Evolutionary conservation across 30 jellyfish, hydroid and myxozoan species (phyloP).

Genomic region (Hydractinia symbiolongicarpus): DNA sequence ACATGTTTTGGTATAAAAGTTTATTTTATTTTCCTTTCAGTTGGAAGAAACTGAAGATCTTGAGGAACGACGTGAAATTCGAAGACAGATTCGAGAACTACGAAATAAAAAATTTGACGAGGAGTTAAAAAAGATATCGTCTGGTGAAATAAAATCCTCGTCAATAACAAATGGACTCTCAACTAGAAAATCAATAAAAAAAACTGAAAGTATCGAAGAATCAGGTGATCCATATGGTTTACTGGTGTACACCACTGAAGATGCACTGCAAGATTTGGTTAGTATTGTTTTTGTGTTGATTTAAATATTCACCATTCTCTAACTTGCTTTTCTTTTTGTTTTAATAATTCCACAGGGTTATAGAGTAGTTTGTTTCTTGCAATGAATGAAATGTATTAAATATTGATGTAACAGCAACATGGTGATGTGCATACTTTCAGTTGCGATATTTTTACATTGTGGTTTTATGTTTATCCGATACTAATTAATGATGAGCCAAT

Average conservation of each 20-base stretch:
- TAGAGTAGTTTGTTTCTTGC: no score
- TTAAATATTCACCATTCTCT: background rate
- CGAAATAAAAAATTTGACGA: constrained; percentile 85
- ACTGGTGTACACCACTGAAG: constrained; percentile 57
- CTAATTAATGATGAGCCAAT: no score
- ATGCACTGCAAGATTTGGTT: constrained; percentile 88
- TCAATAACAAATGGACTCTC: constrained; percentile 64
- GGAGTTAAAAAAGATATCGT: constrained; percentile 75
- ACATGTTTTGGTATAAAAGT: background rate
- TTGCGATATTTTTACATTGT: no score
- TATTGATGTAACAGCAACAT: no score
- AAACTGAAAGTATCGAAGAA: constrained; percentile 40
- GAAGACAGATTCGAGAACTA: constrained; percentile 80
- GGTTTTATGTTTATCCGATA: no score
- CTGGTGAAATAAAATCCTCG: constrained; percentile 50
- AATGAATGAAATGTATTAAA: no score
- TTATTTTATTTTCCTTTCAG: constrained; percentile 24
- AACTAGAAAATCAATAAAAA: constrained; percentile 1
- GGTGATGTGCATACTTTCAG: no score
- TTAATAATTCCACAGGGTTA: no score
- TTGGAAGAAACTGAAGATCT: constrained; percentile 79
- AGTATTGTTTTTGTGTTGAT: constrained; percentile 7
- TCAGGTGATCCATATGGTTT: constrained; percentile 81
- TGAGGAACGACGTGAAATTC: constrained; percentile 91
- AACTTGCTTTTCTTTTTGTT: no score